Evolutionary conservation across 2,888 invertebrate species (phyloP).

Genomic region (Tenthredo notha): DNA sequence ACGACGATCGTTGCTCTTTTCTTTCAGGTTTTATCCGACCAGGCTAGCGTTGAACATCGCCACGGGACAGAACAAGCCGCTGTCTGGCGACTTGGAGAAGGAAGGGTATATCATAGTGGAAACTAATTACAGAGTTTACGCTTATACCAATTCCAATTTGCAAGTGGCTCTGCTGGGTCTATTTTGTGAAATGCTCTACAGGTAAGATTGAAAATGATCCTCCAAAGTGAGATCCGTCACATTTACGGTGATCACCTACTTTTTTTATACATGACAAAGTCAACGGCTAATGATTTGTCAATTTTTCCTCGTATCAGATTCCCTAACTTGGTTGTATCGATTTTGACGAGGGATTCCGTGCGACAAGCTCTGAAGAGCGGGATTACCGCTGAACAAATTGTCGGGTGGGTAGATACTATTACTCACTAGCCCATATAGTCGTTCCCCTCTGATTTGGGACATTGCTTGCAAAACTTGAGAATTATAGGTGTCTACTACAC

Average conservation of each 20-base stretch:
- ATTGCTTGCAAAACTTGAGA: conserved; percentile 19
- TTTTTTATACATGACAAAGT: background rate
- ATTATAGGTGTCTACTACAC: background rate
- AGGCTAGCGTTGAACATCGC: conserved; percentile 93
- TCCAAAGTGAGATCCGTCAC: background rate
- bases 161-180: conserved; percentile 96
- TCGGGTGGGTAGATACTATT: conserved; percentile 72
- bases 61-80: conserved; percentile 80
- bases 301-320: conserved; percentile 83
- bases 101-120: conserved; percentile 95
- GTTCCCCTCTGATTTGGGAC: background rate
- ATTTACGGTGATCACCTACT: background rate
- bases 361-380: conserved; percentile 96
- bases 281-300: background rate
- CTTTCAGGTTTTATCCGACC: conserved; percentile 93
- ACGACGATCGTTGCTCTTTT: background rate
- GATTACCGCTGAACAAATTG: conserved; percentile 97
- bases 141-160: conserved; percentile 95
- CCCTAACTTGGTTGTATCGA: conserved; percentile 96
- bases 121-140: conserved; percentile 97
- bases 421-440: background rate
- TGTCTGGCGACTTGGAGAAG: conserved; percentile 74
- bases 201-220: conserved; percentile 79
- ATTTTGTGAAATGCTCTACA: conserved; percentile 95
- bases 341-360: conserved; percentile 96